A percentile compares a stretch with the other conserved stretches of the same genome.
Evolutionary conservation across 2,888 invertebrate species (phyloP).

Genomic region (Rotaria magnacalcarata): DNA sequence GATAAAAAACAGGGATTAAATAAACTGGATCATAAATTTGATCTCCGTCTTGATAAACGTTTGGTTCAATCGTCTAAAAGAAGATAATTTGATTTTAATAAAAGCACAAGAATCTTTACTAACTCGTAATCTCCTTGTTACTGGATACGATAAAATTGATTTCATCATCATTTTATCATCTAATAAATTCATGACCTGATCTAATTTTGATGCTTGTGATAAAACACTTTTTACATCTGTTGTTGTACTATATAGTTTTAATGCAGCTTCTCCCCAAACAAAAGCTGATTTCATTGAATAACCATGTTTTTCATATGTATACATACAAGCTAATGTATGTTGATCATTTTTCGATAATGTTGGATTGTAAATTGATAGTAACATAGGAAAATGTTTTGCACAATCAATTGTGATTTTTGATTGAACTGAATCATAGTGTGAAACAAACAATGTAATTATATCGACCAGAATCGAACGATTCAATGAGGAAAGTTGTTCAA

Average conservation of each 20-base stretch:
- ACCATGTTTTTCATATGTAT: slow-evolving; percentile 3
- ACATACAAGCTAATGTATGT: slow-evolving; percentile 23
- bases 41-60: neutral
- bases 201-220: neutral
- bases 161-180: slow-evolving; percentile 9
- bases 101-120: neutral
- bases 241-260: neutral
- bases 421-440: neutral
- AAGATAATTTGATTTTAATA: neutral
- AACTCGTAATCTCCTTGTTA: neutral
- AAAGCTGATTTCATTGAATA: slow-evolving; percentile 3
- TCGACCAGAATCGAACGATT: neutral
- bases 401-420: neutral
- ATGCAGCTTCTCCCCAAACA: slow-evolving; percentile 12
- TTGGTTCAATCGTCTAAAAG: neutral
- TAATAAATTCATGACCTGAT: neutral
- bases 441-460: neutral
- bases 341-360: slow-evolving; percentile 23
- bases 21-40: neutral
- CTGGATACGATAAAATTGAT: slow-evolving; percentile 1
- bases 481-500: neutral
- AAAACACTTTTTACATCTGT: neutral
- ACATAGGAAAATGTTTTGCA: slow-evolving; percentile 4
- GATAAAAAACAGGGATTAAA: slow-evolving; percentile 12
- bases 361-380: slow-evolving; percentile 2